phyloP scores from a whole-genome alignment of 2,888 invertebrate species.

The Ophioninae sp. region DNA sequence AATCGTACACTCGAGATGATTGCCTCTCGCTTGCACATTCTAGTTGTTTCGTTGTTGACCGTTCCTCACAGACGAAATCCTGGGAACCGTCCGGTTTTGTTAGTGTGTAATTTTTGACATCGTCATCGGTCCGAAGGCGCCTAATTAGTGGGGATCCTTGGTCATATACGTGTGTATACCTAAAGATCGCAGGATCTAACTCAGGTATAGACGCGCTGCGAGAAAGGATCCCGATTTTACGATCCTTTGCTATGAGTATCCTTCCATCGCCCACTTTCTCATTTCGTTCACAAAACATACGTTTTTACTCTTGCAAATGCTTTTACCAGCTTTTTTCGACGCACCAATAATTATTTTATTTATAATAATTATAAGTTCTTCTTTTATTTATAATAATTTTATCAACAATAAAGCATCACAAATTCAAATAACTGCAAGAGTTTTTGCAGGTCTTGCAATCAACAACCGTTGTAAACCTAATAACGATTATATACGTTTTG shows the following conservation, averaged over 20 bases:
- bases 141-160: conserved; percentile 52
- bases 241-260: conserved; percentile 13
- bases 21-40: neutral
- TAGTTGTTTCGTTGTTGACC: neutral
- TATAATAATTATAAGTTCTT: too few relatives aligned
- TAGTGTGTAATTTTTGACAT: conserved; percentile 54
- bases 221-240: conserved; percentile 42
- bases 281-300: neutral
- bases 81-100: conserved; percentile 32
- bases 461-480: too few relatives aligned
- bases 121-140: conserved; percentile 44
- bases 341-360: neutral
- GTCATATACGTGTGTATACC: conserved; percentile 10
- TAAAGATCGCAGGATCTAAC: conserved; percentile 33
- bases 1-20: neutral
- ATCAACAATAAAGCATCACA: too few relatives aligned
- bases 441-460: too few relatives aligned
- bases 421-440: too few relatives aligned
- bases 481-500: too few relatives aligned
- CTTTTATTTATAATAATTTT: too few relatives aligned
- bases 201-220: conserved; percentile 57
- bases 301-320: neutral
- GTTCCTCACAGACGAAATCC: conserved; percentile 30
- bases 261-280: neutral
- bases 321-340: neutral